These are phyloP conservation scores for Dryocosmus kuriphilus DNA, from an alignment of 2,888 invertebrate genomes.

Conservation along the genomic window DNA sequence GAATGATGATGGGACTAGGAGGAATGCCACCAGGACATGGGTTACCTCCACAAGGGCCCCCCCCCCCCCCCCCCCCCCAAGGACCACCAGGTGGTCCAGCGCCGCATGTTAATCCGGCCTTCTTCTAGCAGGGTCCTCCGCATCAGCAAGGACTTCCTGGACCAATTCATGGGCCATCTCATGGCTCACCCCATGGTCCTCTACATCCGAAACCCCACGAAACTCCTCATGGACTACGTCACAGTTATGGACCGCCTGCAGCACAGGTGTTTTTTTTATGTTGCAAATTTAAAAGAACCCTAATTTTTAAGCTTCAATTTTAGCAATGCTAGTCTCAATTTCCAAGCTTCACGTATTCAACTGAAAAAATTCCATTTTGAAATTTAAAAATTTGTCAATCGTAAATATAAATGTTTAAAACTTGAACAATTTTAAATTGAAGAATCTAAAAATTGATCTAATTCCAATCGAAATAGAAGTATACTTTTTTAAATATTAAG, in stretches of 20 bases:
- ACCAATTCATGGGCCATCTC: constrained; percentile 83
- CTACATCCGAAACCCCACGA: constrained; percentile 82
- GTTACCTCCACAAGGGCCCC: constrained; percentile 81
- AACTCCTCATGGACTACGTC: constrained; percentile 81
- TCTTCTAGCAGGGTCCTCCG: constrained; percentile 89
- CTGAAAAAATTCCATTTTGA: no score
- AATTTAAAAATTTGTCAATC: no score
- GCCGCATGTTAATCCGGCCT: constrained; percentile 97
- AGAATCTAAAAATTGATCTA: no score
- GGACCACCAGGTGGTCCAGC: constrained; percentile 86
- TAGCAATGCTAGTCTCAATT: no score
- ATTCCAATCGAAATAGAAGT: no score
- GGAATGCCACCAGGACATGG: constrained; percentile 79
- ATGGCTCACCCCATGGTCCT: constrained; percentile 82
- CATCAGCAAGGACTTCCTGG: constrained; percentile 82
- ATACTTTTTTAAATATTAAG: no score
- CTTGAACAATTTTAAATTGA: no score
- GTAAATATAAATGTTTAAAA: no score
- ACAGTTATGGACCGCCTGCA: constrained; percentile 79
- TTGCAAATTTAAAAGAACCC: not conserved
- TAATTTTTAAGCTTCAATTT: no score
- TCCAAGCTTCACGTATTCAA: no score
- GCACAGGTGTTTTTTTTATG: constrained; percentile 66
- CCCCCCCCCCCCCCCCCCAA: no score
- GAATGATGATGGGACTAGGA: constrained; percentile 75